phyloP scores from a whole-genome alignment of 1,140 invertebrate genomes.

The Colletes latitarsis region DNA sequence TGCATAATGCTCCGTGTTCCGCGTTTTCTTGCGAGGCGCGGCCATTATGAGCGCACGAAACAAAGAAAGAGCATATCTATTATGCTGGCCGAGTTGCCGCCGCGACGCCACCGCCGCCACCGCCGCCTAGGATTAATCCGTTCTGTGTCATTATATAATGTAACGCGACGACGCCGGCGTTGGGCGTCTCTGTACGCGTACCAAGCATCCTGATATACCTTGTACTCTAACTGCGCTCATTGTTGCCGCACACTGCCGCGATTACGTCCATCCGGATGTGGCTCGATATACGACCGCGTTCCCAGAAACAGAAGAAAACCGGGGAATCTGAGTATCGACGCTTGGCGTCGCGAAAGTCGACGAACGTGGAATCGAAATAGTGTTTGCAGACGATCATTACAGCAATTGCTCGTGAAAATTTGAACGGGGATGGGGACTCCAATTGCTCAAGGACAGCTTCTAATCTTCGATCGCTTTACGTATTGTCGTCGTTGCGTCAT shows the following conservation, averaged over 20 bases:
- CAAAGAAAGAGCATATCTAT: slow-evolving; percentile 69
- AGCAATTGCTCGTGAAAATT: too few relatives aligned
- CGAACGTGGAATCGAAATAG: background rate
- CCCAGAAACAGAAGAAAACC: background rate
- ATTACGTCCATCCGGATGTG: slow-evolving; percentile 21
- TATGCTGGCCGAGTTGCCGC: slow-evolving; percentile 62
- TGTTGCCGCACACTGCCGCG: slow-evolving; percentile 34
- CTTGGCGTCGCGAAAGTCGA: background rate
- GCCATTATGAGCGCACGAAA: slow-evolving; percentile 64
- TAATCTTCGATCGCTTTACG: too few relatives aligned
- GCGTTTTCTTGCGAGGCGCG: slow-evolving; percentile 68
- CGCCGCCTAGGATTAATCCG: slow-evolving; percentile 64
- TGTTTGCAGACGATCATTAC: background rate
- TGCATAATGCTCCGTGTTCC: slow-evolving; percentile 66
- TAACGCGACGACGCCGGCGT: slow-evolving; percentile 44
- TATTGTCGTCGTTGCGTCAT: too few relatives aligned
- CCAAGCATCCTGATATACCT: slow-evolving; percentile 13
- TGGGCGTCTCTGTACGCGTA: background rate
- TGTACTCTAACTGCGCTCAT: slow-evolving; percentile 51
- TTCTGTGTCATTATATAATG: slow-evolving; percentile 69
- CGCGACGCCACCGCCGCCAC: slow-evolving; percentile 42
- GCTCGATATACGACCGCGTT: slow-evolving; percentile 10
- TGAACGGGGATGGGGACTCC: too few relatives aligned
- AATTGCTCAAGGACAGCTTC: too few relatives aligned
- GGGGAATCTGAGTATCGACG: background rate